A percentile compares a stretch with the other conserved stretches of the same genome.
Conservation (phyloP, 2,113 vertebrate genomes). For the Anguilla rostrata region DNA sequence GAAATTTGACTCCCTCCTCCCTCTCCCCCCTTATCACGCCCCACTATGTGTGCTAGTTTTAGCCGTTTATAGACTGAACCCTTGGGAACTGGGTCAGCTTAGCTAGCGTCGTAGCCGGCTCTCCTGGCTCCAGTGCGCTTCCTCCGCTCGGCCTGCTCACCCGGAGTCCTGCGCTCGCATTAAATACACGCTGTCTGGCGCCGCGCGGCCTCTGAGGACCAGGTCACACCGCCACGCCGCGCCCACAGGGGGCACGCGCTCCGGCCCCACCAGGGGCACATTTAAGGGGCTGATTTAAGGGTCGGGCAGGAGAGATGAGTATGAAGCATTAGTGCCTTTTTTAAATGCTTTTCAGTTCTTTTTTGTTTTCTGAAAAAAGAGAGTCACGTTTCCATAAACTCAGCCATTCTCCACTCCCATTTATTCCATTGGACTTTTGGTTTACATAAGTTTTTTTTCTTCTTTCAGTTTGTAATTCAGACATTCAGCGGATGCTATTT, state of each 20-base stretch:
- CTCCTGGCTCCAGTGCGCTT: not conserved
- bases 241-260: not conserved
- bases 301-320: too few species aligned
- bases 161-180: constrained; percentile 62
- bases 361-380: not conserved
- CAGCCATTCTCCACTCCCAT: not conserved
- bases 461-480: not conserved
- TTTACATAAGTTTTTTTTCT: not conserved
- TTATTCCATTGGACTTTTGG: not conserved
- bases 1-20: not conserved
- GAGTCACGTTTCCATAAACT: not conserved
- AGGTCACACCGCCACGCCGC: constrained; percentile 35
- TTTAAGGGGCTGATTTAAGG: too few species aligned
- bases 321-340: too few species aligned
- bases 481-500: not conserved
- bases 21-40: not conserved
- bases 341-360: too few species aligned
- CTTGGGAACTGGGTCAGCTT: not conserved
- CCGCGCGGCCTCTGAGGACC: constrained; percentile 35
- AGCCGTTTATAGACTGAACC: not conserved
- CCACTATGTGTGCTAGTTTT: not conserved
- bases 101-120: not conserved
- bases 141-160: constrained; percentile 13
- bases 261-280: too few species aligned
- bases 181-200: constrained; percentile 77